Evolutionary conservation across 2,113 vertebrate genomes (phyloP).

Genomic region (Pollimyrus isidori): DNA sequence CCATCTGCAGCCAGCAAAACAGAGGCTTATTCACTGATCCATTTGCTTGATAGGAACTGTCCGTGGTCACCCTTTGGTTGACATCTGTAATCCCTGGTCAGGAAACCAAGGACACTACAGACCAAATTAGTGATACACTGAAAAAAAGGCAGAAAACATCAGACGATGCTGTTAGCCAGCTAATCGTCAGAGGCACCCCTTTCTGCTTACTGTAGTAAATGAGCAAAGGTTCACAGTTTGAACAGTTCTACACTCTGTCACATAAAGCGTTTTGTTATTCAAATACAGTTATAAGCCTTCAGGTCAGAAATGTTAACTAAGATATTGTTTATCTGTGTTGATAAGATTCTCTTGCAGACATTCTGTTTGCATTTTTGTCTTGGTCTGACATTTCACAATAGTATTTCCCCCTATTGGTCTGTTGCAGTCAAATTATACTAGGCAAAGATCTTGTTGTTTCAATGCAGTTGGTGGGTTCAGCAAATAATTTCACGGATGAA

Average conservation of each 20-base stretch:
- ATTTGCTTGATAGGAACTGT: background rate
- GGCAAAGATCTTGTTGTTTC: background rate
- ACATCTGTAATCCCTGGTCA: background rate
- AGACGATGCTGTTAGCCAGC: background rate
- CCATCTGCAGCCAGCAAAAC: conserved; percentile 69
- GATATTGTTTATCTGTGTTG: background rate
- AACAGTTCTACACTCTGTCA: background rate
- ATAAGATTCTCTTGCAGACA: background rate
- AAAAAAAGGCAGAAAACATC: background rate
- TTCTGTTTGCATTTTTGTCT: background rate
- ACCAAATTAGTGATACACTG: background rate
- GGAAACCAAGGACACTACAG: background rate
- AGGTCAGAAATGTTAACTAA: background rate
- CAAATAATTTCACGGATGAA: background rate
- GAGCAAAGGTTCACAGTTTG: background rate
- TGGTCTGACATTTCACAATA: background rate
- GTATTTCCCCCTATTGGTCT: background rate
- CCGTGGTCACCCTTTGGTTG: background rate
- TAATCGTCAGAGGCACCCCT: background rate
- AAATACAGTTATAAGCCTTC: background rate
- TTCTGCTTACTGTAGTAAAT: background rate
- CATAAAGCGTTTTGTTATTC: background rate
- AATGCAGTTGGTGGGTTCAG: background rate
- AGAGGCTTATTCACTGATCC: background rate
- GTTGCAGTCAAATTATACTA: background rate